Base-by-base conservation (phyloP, 1,140 invertebrate species). In the Diachasmimorpha longicaudata region DNA sequence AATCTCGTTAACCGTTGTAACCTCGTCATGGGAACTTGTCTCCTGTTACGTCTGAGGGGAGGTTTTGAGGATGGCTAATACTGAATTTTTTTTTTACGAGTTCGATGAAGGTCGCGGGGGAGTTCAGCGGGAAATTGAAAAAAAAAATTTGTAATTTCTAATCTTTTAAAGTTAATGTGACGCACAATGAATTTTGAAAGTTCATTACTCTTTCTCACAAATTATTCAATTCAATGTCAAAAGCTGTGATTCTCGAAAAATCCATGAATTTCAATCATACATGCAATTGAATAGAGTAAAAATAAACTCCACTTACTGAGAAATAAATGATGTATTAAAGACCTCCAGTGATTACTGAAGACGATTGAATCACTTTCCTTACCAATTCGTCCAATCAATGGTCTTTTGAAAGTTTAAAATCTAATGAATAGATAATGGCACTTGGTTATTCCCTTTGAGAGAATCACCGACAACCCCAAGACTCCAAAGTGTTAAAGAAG, bases 1-100 rank as follows among this genome's bases (percentile, higher is more conserved):
- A 70, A 44, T 46, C 52, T 76, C 74, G 74, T 76, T 76, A 76
- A 76, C 46, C 39, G 52, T 42, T 71, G 68, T 70, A 46, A 52
- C 68, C 63, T 76, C 52, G 46, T 46, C 52, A 71, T 48, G 46
- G 21, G 19, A 63, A 63, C 58, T 63, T 19, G 58, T 63, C 58
- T 63, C 58, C 58, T 63, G 58, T 63, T 63, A 23, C 58, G 21
- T 63, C 19, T 63, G 14, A 21, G 13, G 4, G 21, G 14, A n/a
- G 39, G 39, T 13, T 11, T 42, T 10, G 39, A 42, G 13, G 39
- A 11, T 3, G 9, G 39, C 1, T 11, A 42, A 42, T 11, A 1
- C 39, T 4, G 13, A 42, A 4, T 39, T 39, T 39, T 42, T 42
- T 42, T 42, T 42, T 10, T 42, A 31, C 11, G 39, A 10, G 9